phyloP scores from a whole-genome alignment of 2,797 vertebrate species.

The Danionella dracula region DNA sequence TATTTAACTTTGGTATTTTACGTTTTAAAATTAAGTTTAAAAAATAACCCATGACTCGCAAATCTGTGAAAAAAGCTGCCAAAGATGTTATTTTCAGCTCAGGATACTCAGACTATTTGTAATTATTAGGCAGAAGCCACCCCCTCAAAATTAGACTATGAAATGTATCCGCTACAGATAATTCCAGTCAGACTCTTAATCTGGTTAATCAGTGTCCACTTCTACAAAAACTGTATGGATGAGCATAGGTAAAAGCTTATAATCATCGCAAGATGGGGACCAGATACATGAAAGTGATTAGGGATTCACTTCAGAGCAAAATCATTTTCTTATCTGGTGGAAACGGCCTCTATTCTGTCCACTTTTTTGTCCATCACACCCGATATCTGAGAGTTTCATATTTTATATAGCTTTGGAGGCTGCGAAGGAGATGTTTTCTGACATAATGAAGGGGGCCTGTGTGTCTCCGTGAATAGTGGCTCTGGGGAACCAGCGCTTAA shows the following conservation, averaged over 20 bases:
- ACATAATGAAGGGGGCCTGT: constrained; percentile 43
- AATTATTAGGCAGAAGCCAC: constrained; percentile 33
- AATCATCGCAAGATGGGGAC: not conserved
- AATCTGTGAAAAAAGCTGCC: no score
- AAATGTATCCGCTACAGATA: constrained; percentile 29
- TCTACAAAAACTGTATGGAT: constrained; percentile 1
- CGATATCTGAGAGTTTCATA: constrained; percentile 40
- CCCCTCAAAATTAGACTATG: constrained; percentile 13
- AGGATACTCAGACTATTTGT: constrained; percentile 35
- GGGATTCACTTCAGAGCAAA: constrained; percentile 11
- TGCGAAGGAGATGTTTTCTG: constrained; percentile 40
- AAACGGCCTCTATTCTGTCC: constrained; percentile 27
- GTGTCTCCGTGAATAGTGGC: constrained; percentile 35
- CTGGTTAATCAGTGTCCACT: constrained; percentile 1
- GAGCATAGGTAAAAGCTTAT: not conserved
- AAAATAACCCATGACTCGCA: no score
- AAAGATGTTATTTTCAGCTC: no score
- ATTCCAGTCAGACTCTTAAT: constrained; percentile 4
- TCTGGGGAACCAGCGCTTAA: constrained; percentile 21
- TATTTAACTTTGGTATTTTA: no score
- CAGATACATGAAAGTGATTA: constrained; percentile 2
- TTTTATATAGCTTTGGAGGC: constrained; percentile 33
- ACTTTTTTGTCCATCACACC: constrained; percentile 25
- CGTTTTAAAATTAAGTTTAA: no score
- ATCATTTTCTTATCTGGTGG: constrained; percentile 30